Percentiles rank a stretch among this genome's conserved stretches.
Evolutionary conservation across 2,888 invertebrate species (phyloP).

Genomic region (Polietes domitor): DNA sequence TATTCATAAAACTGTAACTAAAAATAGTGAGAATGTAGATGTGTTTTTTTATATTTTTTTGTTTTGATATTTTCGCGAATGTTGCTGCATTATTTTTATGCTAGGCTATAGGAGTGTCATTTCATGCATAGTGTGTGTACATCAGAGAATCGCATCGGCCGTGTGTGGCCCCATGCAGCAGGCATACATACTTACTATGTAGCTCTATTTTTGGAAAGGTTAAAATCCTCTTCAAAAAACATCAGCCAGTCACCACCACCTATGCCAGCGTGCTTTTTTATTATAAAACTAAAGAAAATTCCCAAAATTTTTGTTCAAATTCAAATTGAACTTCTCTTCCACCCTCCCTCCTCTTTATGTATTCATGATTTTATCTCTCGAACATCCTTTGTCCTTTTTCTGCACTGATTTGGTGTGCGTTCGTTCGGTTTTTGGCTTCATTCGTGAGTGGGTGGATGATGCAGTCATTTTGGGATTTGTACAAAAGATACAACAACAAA

Average conservation of each 20-base stretch:
- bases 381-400: neutral
- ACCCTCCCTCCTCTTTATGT: neutral
- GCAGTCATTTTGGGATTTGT: neutral
- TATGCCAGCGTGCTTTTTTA: neutral
- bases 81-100: constrained; percentile 31
- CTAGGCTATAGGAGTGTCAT: neutral
- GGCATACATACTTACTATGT: neutral
- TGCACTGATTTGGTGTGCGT: neutral
- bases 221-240: constrained; percentile 61
- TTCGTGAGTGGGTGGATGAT: neutral
- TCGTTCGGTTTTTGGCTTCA: neutral
- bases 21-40: constrained; percentile 6
- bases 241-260: neutral
- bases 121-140: neutral
- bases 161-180: neutral
- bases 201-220: constrained; percentile 66
- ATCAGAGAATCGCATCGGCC: too few species aligned
- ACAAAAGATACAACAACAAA: neutral
- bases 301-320: too few species aligned
- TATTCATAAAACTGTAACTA: constrained; percentile 26
- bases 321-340: neutral
- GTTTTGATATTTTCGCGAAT: neutral
- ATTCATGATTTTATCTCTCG: neutral
- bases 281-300: neutral
- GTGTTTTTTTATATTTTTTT: neutral